These are phyloP conservation scores for Thryonomys swinderianus DNA, from an alignment of 2,113 vertebrate species.

Conservation along the genomic window DNA sequence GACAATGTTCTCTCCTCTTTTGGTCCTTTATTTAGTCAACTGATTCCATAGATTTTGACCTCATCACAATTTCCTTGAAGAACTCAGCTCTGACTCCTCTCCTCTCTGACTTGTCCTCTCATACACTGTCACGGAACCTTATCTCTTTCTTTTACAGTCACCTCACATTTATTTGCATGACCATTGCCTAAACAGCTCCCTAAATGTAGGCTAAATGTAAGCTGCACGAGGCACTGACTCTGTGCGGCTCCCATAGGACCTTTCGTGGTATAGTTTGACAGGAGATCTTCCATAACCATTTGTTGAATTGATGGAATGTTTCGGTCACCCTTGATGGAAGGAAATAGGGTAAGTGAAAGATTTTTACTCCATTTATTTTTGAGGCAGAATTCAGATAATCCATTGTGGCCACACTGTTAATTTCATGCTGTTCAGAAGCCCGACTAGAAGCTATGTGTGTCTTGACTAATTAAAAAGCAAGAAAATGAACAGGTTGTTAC, in stretches of 20 bases:
- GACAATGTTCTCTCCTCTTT: not conserved
- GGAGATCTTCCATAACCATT: not conserved
- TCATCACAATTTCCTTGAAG: not conserved
- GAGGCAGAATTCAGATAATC: not conserved
- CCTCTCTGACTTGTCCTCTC: not conserved
- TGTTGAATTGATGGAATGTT: not conserved
- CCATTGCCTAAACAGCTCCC: not conserved
- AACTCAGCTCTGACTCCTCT: not conserved
- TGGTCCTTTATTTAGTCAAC: not conserved
- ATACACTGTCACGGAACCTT: not conserved
- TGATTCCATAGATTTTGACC: not conserved
- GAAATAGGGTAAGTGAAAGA: not conserved
- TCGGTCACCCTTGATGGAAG: not conserved
- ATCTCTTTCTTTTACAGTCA: not conserved
- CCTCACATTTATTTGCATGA: not conserved
- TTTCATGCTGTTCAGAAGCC: constrained; percentile 21
- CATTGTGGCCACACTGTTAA: not conserved
- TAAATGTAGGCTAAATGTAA: not conserved
- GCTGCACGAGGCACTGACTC: not conserved
- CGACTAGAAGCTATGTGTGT: not conserved
- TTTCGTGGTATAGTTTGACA: not conserved
- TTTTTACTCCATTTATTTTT: not conserved
- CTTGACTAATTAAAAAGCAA: not conserved
- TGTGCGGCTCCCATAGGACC: not conserved
- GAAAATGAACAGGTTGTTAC: not conserved